phyloP scores from a whole-genome alignment of 2,888 invertebrate species.

The Panopea generosa region DNA sequence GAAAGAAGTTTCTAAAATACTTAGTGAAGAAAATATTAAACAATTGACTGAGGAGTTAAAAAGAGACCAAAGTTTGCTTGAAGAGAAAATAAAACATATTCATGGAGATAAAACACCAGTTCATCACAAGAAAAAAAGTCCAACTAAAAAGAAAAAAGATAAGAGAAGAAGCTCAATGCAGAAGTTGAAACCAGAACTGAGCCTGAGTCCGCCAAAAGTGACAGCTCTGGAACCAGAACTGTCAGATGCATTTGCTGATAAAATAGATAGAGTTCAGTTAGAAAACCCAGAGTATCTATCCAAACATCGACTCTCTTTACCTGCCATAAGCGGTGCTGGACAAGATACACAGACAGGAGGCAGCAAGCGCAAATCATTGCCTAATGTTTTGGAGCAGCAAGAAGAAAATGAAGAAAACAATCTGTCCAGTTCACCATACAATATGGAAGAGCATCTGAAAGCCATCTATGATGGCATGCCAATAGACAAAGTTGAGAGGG shows the following conservation, averaged over 20 bases:
- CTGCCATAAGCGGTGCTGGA: conserved; percentile 4
- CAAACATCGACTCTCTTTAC: conserved; percentile 58
- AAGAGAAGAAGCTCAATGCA: conserved; percentile 16
- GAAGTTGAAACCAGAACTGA: conserved; percentile 63
- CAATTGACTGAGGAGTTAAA: conserved; percentile 9
- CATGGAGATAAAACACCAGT: neutral
- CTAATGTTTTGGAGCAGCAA: conserved; percentile 45
- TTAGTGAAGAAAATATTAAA: conserved; percentile 17
- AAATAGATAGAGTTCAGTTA: conserved; percentile 52
- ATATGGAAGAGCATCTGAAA: conserved; percentile 19
- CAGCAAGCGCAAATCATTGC: conserved; percentile 45
- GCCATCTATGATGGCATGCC: conserved; percentile 46
- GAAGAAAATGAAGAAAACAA: too few relatives aligned
- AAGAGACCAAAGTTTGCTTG: neutral
- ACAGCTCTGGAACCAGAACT: conserved; percentile 58
- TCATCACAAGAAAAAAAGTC: conserved; percentile 9
- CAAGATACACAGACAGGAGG: conserved; percentile 2
- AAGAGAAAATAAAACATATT: conserved; percentile 9
- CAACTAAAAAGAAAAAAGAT: conserved; percentile 31
- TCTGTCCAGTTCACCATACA: conserved; percentile 31
- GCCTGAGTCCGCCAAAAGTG: conserved; percentile 53
- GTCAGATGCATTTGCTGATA: conserved; percentile 65
- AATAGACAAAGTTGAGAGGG: conserved; percentile 16
- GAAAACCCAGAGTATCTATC: conserved; percentile 52
- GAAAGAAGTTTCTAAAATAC: neutral